phyloP scores from a whole-genome alignment of 2,797 vertebrate genomes.

The Eulemur coronatus region DNA sequence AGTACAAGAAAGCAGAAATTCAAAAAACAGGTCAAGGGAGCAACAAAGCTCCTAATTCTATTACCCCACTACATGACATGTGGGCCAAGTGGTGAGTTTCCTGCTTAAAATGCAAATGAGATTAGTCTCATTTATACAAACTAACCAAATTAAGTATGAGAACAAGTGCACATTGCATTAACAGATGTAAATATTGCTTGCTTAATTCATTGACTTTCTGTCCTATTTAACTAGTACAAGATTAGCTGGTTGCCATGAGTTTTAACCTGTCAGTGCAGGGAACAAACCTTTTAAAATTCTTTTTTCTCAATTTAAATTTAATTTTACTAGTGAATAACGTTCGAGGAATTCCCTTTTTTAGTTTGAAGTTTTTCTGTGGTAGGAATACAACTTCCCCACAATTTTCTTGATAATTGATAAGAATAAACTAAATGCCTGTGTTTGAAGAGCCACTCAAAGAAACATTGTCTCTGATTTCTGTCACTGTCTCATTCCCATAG shows the following conservation, averaged over 20 bases:
- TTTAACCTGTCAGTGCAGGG: slow-evolving; percentile 67
- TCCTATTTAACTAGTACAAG: slow-evolving; percentile 57
- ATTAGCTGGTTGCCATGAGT: slow-evolving; percentile 62
- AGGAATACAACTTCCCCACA: slow-evolving; percentile 12
- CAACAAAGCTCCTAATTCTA: slow-evolving; percentile 96
- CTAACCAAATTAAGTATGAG: slow-evolving; percentile 87
- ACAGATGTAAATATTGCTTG: slow-evolving; percentile 86
- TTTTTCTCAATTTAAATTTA: slow-evolving; percentile 53
- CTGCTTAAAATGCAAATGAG: slow-evolving; percentile 86
- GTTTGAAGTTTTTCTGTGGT: neutral
- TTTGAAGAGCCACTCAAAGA: neutral
- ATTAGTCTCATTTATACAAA: slow-evolving; percentile 87
- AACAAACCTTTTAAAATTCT: slow-evolving; percentile 14
- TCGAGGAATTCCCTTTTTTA: slow-evolving; percentile 35
- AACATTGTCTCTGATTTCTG: slow-evolving; percentile 73
- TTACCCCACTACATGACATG: slow-evolving; percentile 91
- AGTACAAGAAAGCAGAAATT: slow-evolving; percentile 94
- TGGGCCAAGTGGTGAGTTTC: slow-evolving; percentile 95
- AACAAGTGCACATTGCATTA: slow-evolving; percentile 85
- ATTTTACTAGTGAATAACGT: slow-evolving; percentile 55
- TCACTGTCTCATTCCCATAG: slow-evolving; percentile 70
- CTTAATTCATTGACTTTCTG: slow-evolving; percentile 80
- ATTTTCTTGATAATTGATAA: slow-evolving; percentile 13
- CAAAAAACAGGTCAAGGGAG: slow-evolving; percentile 98
- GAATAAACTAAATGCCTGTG: slow-evolving; percentile 7